phyloP scores from a whole-genome alignment of 2,797 vertebrate genomes.

The Astyanax mexicanus region DNA sequence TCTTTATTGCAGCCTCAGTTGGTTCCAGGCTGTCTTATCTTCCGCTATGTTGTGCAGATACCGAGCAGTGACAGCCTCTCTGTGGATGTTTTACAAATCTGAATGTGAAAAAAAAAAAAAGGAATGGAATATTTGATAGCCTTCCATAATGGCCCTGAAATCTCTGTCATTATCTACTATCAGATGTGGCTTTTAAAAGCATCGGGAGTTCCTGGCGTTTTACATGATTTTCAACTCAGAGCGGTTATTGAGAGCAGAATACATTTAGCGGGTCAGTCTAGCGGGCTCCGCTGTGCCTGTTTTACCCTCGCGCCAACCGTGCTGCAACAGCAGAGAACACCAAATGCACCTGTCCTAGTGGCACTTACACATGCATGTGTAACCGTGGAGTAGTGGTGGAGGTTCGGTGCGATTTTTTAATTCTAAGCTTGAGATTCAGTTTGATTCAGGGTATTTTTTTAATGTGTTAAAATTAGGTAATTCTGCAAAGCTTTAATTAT shows the following conservation, averaged over 20 bases:
- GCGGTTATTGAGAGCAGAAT: conserved; percentile 69
- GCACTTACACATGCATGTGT: conserved; percentile 6
- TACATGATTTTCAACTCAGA: conserved; percentile 74
- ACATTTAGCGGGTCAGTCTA: conserved; percentile 73
- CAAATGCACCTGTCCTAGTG: conserved; percentile 42
- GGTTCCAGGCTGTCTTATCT: conserved; percentile 54
- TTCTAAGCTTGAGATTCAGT: neutral
- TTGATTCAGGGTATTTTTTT: neutral
- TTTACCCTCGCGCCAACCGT: conserved; percentile 57
- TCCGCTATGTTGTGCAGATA: conserved; percentile 49
- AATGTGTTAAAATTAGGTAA: neutral
- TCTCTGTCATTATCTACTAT: conserved; percentile 78
- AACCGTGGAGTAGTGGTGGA: neutral
- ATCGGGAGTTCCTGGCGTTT: conserved; percentile 71
- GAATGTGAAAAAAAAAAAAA: conserved; percentile 62
- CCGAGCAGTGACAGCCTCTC: conserved; percentile 54
- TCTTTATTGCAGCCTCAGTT: conserved; percentile 52
- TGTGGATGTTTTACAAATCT: conserved; percentile 57
- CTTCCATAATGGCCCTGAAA: conserved; percentile 75
- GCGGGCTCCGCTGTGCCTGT: conserved; percentile 46
- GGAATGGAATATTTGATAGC: conserved; percentile 75
- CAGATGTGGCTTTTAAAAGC: conserved; percentile 75
- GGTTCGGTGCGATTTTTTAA: neutral
- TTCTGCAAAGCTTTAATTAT: neutral
- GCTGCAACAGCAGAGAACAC: conserved; percentile 38